Percentiles rank a stretch among this genome's conserved stretches.
phyloP scores from a whole-genome alignment of 2,113 vertebrate species.

The Campylomormyrus numenius region DNA sequence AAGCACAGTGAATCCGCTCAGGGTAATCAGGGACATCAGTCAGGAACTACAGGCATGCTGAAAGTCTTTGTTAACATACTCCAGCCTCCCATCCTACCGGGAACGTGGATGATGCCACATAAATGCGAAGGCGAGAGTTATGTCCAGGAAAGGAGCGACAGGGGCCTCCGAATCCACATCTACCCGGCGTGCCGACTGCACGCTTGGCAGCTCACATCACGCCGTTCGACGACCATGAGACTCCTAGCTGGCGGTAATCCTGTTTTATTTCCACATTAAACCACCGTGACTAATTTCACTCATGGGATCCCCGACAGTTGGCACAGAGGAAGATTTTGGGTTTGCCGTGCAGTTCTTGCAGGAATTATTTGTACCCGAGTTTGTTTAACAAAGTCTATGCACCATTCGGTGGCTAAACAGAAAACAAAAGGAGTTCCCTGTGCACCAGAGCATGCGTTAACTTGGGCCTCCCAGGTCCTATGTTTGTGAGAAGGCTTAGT shows the following conservation, averaged over 20 bases:
- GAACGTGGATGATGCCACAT: background rate
- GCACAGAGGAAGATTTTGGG: background rate
- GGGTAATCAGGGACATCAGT: background rate
- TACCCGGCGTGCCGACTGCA: constrained; percentile 1
- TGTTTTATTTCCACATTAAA: background rate
- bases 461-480: background rate
- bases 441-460: background rate
- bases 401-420: background rate
- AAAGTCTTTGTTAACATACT: background rate
- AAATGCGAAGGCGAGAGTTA: background rate
- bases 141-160: constrained; percentile 10
- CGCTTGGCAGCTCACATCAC: background rate
- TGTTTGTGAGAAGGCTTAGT: background rate
- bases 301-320: background rate
- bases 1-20: background rate
- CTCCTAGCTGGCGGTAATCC: background rate
- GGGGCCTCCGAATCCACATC: constrained; percentile 36
- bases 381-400: background rate
- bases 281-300: background rate
- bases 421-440: background rate
- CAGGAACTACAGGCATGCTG: background rate
- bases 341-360: background rate
- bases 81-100: background rate
- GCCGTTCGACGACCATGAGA: background rate
- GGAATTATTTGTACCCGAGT: background rate